Percentiles rank a stretch among this genome's conserved stretches.
Evolutionary conservation across 2,113 vertebrate species (phyloP).

Genomic region (Motacilla tschutschensis): DNA sequence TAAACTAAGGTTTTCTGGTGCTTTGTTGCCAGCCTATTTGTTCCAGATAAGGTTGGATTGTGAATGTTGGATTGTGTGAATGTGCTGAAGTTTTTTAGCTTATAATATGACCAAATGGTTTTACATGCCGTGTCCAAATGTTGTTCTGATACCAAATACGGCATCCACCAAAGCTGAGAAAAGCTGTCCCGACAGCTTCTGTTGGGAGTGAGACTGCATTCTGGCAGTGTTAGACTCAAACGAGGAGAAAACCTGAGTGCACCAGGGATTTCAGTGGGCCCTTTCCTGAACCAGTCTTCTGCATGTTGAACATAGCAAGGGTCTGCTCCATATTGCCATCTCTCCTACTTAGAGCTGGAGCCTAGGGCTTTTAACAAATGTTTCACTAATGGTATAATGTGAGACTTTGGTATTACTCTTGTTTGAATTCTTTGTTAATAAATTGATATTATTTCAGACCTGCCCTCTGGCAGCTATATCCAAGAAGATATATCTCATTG

Average conservation of each 20-base stretch:
- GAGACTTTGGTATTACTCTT: neutral
- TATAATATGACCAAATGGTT: neutral
- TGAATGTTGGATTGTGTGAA: neutral
- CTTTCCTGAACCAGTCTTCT: neutral
- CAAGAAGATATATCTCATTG: conserved; percentile 89
- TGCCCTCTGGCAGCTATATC: conserved; percentile 93
- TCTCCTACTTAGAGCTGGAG: neutral
- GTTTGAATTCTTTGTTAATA: neutral
- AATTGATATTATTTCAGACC: conserved; percentile 73
- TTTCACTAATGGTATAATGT: neutral
- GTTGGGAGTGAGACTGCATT: neutral
- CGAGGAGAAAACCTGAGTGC: neutral
- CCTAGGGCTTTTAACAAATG: neutral
- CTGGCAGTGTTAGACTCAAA: neutral
- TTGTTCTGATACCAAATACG: neutral
- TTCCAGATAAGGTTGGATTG: neutral
- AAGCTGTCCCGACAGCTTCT: neutral
- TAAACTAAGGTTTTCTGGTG: neutral
- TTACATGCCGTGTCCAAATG: neutral
- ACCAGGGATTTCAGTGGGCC: neutral
- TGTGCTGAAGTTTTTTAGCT: neutral
- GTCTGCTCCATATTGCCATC: neutral
- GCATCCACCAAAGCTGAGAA: neutral
- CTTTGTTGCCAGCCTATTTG: neutral
- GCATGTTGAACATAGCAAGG: neutral